Evolutionary conservation across 1,140 invertebrate species (phyloP).

Genomic region (Magallana ariakensis): DNA sequence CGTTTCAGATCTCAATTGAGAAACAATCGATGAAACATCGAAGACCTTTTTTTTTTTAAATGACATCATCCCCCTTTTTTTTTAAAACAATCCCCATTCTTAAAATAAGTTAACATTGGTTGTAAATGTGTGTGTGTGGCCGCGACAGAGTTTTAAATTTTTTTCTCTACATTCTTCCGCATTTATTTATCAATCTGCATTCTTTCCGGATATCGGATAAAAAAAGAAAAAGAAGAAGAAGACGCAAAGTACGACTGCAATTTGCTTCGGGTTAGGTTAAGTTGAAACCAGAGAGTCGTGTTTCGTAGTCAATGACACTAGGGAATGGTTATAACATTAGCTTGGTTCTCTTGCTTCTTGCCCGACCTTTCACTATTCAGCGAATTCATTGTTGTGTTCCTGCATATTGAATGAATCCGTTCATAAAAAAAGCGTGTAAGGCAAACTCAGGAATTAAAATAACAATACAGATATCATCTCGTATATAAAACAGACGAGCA

Average conservation of each 20-base stretch:
- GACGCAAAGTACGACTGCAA: neutral
- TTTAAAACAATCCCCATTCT: neutral
- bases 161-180: neutral
- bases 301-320: constrained; percentile 10
- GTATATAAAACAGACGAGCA: constrained; percentile 1
- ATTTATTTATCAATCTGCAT: neutral
- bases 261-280: constrained; percentile 30
- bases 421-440: constrained; percentile 26
- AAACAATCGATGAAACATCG: neutral
- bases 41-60: neutral
- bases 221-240: neutral
- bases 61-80: neutral
- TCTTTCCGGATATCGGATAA: neutral
- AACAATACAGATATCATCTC: constrained; percentile 32
- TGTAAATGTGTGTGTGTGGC: neutral
- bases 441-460: constrained; percentile 5
- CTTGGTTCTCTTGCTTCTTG: neutral
- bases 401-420: constrained; percentile 31
- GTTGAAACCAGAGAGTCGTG: neutral
- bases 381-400: neutral
- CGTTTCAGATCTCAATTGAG: constrained; percentile 30
- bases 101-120: neutral
- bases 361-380: constrained; percentile 21
- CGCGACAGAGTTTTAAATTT: neutral
- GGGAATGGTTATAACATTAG: neutral